Conservation (phyloP, 1,140 invertebrate genomes). For the Octopus bimaculoides region DNA sequence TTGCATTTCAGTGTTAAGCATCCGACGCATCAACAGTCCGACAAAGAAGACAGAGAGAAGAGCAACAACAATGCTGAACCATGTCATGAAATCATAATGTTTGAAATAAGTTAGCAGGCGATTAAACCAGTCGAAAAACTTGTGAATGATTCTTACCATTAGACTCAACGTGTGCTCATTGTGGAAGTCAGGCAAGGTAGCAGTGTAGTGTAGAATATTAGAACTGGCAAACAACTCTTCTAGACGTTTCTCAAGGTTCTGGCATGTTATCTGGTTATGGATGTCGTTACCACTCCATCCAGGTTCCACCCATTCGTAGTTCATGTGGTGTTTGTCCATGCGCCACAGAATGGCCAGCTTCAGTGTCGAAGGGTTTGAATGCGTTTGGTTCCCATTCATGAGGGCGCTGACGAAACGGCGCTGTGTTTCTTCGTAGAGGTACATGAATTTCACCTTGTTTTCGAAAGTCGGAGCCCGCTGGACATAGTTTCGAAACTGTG, state of each 20-base stretch:
- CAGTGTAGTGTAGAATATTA: slow-evolving; percentile 36
- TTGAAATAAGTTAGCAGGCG: neutral
- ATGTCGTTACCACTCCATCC: slow-evolving; percentile 61
- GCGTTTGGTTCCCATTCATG: slow-evolving; percentile 33
- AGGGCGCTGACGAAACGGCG: slow-evolving; percentile 77
- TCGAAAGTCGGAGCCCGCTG: slow-evolving; percentile 20
- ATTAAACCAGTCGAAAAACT: neutral
- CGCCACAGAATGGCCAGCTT: slow-evolving; percentile 85
- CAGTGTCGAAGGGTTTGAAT: neutral
- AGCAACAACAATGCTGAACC: slow-evolving; percentile 78
- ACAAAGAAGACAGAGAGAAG: slow-evolving; percentile 76
- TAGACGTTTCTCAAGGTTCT: slow-evolving; percentile 35
- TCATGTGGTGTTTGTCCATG: slow-evolving; percentile 76
- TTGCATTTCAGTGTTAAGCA: slow-evolving; percentile 67
- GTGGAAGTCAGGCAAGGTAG: slow-evolving; percentile 42
- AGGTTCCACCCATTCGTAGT: slow-evolving; percentile 83
- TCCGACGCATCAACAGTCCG: slow-evolving; percentile 85
- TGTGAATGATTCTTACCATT: neutral
- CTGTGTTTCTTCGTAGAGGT: slow-evolving; percentile 82
- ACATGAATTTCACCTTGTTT: slow-evolving; percentile 79
- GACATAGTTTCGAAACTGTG: slow-evolving; percentile 60
- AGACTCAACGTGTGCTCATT: slow-evolving; percentile 44
- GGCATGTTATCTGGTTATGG: slow-evolving; percentile 17
- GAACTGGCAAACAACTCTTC: slow-evolving; percentile 38
- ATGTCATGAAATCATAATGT: slow-evolving; percentile 74